Conservation (phyloP, 1,140 invertebrate genomes). For the Aphelenchoides avenae region DNA sequence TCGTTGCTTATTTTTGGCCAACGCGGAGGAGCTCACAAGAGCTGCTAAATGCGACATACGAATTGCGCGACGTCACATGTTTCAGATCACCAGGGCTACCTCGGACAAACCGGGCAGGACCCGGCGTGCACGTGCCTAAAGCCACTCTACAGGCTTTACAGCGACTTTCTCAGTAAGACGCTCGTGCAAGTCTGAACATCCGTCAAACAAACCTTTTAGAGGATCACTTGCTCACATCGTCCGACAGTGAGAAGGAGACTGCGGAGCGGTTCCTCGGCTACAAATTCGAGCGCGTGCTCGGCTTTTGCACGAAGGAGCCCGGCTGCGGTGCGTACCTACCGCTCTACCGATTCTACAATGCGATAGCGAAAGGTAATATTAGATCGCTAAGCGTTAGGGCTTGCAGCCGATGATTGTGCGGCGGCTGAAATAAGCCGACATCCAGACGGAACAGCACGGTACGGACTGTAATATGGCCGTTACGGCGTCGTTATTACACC, state of each 20-base stretch:
- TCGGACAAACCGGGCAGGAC: conserved; percentile 35
- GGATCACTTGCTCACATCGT: conserved; percentile 46
- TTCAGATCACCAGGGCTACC: conserved; percentile 47
- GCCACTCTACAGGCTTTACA: conserved; percentile 46
- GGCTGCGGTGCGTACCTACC: conserved; percentile 52
- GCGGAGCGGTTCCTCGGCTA: conserved; percentile 44
- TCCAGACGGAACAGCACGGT: too few species aligned
- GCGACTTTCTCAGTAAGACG: conserved; percentile 39
- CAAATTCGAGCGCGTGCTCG: conserved; percentile 41
- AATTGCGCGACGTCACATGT: neutral
- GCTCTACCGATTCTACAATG: conserved; percentile 49
- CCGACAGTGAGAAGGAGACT: conserved; percentile 40
- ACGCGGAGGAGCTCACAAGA: too few species aligned
- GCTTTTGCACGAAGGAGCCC: conserved; percentile 50
- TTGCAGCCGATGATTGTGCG: too few species aligned
- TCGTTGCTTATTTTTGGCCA: too few species aligned
- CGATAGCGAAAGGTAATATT: conserved; percentile 47
- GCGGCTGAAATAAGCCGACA: too few species aligned
- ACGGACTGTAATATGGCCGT: too few species aligned
- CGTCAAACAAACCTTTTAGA: conserved; percentile 27
- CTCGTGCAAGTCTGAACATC: conserved; percentile 1
- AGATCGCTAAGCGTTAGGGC: too few species aligned
- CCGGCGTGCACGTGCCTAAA: conserved; percentile 37
- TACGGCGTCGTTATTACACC: too few species aligned
- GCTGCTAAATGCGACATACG: too few species aligned